Evolutionary conservation across 1,140 invertebrate genomes (phyloP), one percentile per base, ranked within the genome.

Genomic region (Pentalonia nigronervosa): DNA sequence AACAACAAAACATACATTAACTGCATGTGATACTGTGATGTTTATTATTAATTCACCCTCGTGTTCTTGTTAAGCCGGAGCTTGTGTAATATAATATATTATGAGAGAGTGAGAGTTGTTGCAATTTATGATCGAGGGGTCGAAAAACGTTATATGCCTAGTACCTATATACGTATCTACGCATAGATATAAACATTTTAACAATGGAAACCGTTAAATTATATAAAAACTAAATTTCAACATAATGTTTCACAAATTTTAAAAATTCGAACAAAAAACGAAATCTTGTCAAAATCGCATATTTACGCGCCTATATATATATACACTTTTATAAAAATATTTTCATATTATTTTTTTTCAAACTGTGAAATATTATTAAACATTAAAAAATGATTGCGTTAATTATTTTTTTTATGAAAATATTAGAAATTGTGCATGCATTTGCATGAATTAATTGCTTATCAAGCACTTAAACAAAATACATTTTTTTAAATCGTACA

Each of bases 191-290:
- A 30, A 20, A 30, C 20, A 20, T 87, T n/a, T 41, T 36, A 41
- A 84, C 83, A 84, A 48, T 48, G 14, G 30, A 87, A 87, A 48
- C 84, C 84, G 84, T 87, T 87, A 48, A 87, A 87, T 23, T 84
- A 23, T 84, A 84, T 41, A 45, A 36, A 25, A 30, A 53, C 21
- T 20, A 53, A 53, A 53, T 53, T 53, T 21, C 50, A 21, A 6
- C 1, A 21, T 21, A 21, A 53, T 50, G 17, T 50, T 50, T 50
- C 3, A 50, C 48, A 50, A 17, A 76, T 76, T 14, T 30, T 2
- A n/a, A n/a, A 76, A 34, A 81, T 81, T 34, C 67, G 17, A 81
- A 81, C 9, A 76, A 81, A 6, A 81, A 81, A n/a, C n/a, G 11
- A 6, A 20, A 76, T 30, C 2, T 2, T 4, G 41, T 41, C 41